Conservation (phyloP, 1,140 invertebrate genomes). For the Trichomalopsis sarcophagae region DNA sequence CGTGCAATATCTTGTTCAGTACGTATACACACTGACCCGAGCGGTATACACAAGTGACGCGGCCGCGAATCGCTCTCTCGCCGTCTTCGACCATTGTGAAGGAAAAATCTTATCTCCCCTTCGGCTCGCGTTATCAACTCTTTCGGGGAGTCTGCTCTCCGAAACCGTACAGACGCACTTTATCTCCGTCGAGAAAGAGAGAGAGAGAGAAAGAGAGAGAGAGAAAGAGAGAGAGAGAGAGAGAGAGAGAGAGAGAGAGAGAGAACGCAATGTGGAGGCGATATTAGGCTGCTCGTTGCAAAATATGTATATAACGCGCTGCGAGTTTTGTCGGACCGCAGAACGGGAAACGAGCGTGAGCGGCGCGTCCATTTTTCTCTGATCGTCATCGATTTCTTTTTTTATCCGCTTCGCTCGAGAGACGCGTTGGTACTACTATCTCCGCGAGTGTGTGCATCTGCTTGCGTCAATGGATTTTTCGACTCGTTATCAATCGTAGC, state of each 20-base stretch:
- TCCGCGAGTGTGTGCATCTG: not conserved
- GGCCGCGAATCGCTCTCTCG: too few species aligned
- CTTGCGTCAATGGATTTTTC: constrained; percentile 71
- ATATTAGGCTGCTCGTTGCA: too few species aligned
- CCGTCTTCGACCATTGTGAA: not conserved
- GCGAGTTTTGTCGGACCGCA: not conserved
- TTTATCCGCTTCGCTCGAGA: constrained; percentile 20
- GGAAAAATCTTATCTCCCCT: not conserved
- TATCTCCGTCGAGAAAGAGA: too few species aligned
- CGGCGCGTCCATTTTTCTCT: too few species aligned
- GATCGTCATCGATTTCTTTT: constrained; percentile 23
- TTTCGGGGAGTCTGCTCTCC: not conserved
- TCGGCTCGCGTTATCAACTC: not conserved
- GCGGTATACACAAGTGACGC: too few species aligned
- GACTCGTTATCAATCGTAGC: constrained; percentile 19
- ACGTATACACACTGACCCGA: too few species aligned
- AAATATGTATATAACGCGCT: not conserved
- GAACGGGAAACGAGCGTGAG: not conserved
- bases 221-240: too few species aligned
- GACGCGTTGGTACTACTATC: constrained; percentile 53
- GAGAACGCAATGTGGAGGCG: too few species aligned
- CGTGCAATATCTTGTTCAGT: not conserved
- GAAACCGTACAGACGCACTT: too few species aligned
- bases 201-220: too few species aligned
- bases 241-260: too few species aligned